Base-by-base conservation (phyloP, 2,113 vertebrate species). In the Otus sunia region DNA sequence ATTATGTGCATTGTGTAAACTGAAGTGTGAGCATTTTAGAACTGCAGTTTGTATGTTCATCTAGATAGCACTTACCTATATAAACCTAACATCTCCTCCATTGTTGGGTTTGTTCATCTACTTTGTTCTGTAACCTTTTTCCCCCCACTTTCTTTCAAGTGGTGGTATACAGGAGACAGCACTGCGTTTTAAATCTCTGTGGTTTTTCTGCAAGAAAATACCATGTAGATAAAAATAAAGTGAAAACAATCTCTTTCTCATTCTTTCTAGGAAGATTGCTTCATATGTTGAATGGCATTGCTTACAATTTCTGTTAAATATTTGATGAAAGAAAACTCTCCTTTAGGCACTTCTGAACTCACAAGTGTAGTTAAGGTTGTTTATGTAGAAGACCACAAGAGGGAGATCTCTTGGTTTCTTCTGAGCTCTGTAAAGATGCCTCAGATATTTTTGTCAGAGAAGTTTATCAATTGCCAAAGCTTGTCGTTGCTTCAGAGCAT, bases 191-290 rank as follows among this genome's bases (percentile, higher is more conserved):
- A 94, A 94, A 78, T 97, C 92, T 85, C 77, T 98, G 96, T 94
- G 98, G 97, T 94, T 97, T 97, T 97, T 97, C 97, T 97, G 97
- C 97, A 88, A 97, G 96, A 96, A 97, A 97, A 96, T 91, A 93
- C 96, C 96, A 86, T 97, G 84, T 97, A 94, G 97, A 97, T 97
- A 97, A 96, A 98, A 98, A 98, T 98, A 98, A 98, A 98, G 93
- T 97, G 96, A 95, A 98, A 97, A 92, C 94, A 82, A 97, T 97
- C 90, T 95, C 96, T 88, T 97, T 97, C 94, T 97, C 95, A 96
- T 97, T 95, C 80, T 97, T 96, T 97, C 95, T 96, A 92, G 90
- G 91, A 96, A 72, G 82, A 97, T 11, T 30, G 3, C 78, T 94
- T 63, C 78, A 16, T 92, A 7, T 88, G 67, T 93, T 90, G 83